phyloP scores from a whole-genome alignment of 2,113 vertebrate genomes.

The Actenoides lindsayi region DNA sequence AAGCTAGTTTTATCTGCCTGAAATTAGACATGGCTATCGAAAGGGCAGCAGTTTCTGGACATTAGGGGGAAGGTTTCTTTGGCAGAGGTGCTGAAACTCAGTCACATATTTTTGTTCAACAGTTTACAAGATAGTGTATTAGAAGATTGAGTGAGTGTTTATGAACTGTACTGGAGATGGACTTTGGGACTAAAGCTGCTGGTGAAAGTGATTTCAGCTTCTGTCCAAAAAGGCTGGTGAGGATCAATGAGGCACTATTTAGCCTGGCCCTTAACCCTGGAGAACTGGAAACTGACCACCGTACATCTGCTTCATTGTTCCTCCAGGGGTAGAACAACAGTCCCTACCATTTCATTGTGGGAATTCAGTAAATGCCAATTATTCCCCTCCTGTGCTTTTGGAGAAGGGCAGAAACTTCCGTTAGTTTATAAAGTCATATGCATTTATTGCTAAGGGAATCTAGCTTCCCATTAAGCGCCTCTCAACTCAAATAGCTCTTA shows the following conservation, averaged over 20 bases:
- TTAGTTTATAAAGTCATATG: background rate
- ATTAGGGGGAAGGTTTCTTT: background rate
- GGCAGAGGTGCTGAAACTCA: background rate
- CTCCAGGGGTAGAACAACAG: background rate
- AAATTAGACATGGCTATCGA: background rate
- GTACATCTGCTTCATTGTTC: background rate
- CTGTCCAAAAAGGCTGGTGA: background rate
- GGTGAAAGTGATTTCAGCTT: constrained; percentile 4
- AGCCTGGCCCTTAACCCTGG: background rate
- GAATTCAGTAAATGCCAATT: background rate
- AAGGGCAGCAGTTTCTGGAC: constrained; percentile 11
- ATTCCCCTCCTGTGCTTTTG: background rate
- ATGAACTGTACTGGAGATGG: constrained; percentile 2
- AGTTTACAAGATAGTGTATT: constrained; percentile 23
- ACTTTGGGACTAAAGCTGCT: background rate
- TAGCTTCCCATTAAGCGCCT: constrained; percentile 2
- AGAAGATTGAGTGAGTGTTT: constrained; percentile 22
- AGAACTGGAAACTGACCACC: background rate
- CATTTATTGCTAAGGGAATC: constrained; percentile 2
- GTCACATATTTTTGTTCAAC: background rate
- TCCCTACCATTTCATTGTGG: fast-evolving
- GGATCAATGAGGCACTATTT: background rate
- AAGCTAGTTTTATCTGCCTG: constrained; percentile 27
- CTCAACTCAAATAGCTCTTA: constrained; percentile 24
- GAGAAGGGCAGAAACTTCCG: background rate